phyloP scores from a whole-genome alignment of 2,113 vertebrate genomes.

The Electrona antarctica region DNA sequence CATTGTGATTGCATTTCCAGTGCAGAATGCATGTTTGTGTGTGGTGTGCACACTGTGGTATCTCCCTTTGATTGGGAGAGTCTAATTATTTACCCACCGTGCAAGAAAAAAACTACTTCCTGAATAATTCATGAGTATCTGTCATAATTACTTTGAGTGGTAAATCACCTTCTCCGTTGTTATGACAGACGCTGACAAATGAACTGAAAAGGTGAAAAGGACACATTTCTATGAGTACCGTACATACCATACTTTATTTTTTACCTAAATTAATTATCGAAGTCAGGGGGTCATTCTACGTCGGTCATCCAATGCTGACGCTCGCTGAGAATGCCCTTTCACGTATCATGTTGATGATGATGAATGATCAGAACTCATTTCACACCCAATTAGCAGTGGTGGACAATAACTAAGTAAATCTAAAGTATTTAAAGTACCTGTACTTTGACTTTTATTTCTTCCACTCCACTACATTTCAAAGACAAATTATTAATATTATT shows the following conservation, averaged over 20 bases:
- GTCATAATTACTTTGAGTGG: slow-evolving; percentile 24
- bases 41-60: neutral
- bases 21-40: slow-evolving; percentile 4
- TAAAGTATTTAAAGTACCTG: too few species aligned
- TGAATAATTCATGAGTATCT: slow-evolving; percentile 36
- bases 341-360: too few species aligned
- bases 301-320: neutral
- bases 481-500: too few species aligned
- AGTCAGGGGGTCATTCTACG: neutral
- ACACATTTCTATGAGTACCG: neutral
- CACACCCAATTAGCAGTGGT: too few species aligned
- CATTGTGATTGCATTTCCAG: neutral
- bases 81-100: slow-evolving; percentile 42
- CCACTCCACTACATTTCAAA: too few species aligned
- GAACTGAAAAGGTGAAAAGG: neutral
- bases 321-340: too few species aligned
- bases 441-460: too few species aligned
- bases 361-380: too few species aligned
- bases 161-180: slow-evolving; percentile 19
- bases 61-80: slow-evolving; percentile 28
- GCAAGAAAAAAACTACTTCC: slow-evolving; percentile 17
- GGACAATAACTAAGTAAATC: too few species aligned
- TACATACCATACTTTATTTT: too few species aligned
- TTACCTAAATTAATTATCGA: neutral
- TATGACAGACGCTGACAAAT: slow-evolving; percentile 7